Percentiles rank a stretch among this genome's conserved stretches.
Evolutionary conservation across 2,797 vertebrate genomes (phyloP).

Genomic region (Dipus sagitta): DNA sequence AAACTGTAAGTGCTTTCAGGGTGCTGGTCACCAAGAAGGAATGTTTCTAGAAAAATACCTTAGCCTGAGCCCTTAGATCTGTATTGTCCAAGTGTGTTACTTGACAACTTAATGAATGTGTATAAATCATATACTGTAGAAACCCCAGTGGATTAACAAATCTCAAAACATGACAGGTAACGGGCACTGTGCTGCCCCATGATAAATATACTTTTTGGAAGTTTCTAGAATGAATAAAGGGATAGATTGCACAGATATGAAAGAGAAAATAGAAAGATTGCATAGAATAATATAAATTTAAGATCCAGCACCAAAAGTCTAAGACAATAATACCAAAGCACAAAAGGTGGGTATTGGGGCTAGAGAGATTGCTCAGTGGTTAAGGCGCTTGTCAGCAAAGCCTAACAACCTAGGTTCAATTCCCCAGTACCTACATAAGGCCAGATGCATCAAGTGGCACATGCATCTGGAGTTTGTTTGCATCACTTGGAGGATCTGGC

Average conservation of each 20-base stretch:
- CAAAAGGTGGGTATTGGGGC: too few species aligned
- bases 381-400: too few species aligned
- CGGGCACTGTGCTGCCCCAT: neutral
- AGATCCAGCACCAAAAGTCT: neutral
- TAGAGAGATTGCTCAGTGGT: too few species aligned
- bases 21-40: neutral
- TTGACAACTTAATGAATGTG: neutral
- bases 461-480: too few species aligned
- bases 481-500: too few species aligned
- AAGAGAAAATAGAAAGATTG: constrained; percentile 16
- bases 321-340: neutral
- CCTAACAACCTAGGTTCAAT: too few species aligned
- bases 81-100: neutral
- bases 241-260: neutral
- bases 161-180: constrained; percentile 32
- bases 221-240: constrained; percentile 29
- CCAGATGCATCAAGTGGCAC: too few species aligned
- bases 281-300: neutral
- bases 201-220: constrained; percentile 26
- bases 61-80: neutral
- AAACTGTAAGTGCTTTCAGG: neutral
- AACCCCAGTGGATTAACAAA: neutral
- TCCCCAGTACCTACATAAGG: too few species aligned
- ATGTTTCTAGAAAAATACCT: constrained; percentile 18
- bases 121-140: neutral